Conservation (phyloP, 2,797 vertebrate genomes). For the Helicolenus hilgendorfi region DNA sequence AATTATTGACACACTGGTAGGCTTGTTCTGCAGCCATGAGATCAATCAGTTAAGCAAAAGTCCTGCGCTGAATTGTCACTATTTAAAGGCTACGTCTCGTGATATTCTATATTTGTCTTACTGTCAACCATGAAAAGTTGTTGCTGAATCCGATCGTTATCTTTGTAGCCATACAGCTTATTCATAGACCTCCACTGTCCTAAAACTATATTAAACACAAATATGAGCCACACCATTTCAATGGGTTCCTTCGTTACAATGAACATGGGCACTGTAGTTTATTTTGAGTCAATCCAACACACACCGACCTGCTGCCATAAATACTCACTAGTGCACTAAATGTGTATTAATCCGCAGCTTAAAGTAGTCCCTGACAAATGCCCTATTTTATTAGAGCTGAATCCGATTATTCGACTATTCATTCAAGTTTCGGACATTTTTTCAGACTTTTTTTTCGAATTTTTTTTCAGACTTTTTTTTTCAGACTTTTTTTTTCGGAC, state of each 20-base stretch:
- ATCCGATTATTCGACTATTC: too few relatives aligned
- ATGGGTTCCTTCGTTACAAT: not conserved
- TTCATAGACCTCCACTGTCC: not conserved
- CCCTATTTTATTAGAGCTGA: not conserved
- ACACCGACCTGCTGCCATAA: not conserved
- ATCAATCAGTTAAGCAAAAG: not conserved
- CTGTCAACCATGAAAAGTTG: not conserved
- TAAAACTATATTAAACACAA: not conserved
- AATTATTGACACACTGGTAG: conserved; percentile 15
- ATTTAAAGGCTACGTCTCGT: not conserved
- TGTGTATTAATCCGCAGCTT: not conserved
- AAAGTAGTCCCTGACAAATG: not conserved
- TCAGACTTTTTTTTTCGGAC: too few relatives aligned
- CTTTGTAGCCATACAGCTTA: not conserved
- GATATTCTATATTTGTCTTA: not conserved
- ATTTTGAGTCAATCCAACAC: not conserved
- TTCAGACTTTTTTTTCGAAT: too few relatives aligned
- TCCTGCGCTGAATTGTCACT: not conserved
- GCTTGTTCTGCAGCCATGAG: not conserved
- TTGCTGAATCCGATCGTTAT: not conserved
- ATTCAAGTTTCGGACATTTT: too few relatives aligned
- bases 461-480: too few relatives aligned
- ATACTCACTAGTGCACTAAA: not conserved
- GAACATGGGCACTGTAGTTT: not conserved
- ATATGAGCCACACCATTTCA: not conserved